Base-by-base conservation (phyloP, 2,888 invertebrate species). In the Parasteatoda lunata region DNA sequence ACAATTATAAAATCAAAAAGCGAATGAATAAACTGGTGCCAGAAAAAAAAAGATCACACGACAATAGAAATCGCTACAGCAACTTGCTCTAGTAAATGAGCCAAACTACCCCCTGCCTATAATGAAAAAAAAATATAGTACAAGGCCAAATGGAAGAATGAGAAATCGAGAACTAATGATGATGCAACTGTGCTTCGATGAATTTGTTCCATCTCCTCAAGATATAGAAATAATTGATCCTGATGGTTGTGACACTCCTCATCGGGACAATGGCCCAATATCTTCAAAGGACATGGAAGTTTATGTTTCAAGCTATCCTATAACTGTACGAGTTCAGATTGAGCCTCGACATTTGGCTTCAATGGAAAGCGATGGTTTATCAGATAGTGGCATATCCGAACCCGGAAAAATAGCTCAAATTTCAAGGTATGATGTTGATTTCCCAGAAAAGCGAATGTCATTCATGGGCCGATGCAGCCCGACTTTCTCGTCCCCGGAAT, bases 291-390 rank as follows among this genome's bases (percentile, higher is more conserved):
- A 89, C 77, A 86, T 89, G 84, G 89, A 89, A 69, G 86, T 89
- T 45, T 89, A 89, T 49, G 76, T 88, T 9, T 80, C 85, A 64
- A 82, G 77, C 70, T 88, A 85, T 15, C 89, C 89, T 49, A 86
- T 89, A 7, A 88, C 89, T 11, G 83, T 89, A 3, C 76, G 88
- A 15, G 89, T 89, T 4, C 89, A 88, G 59, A 70, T 89, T 3
- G 88, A 88, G 45, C 87, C 89, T 5, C 84, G 86, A 8, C 83
- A 89, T 52, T 80, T 90, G 66, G 90, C 90, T 13, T 90, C 90
- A 48, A 89, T 90, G 88, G 90, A 90, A 65, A 90, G 89, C 72
- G 90, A 90, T 72, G 90, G 89, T 15, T 76, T 90, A 4, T 90
- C 89, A 54, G 82, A 85, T 71, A 85, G 82, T 48, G 89, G 88